Evolutionary conservation across 2,888 invertebrate species (phyloP), one percentile per base, ranked within the genome.

Genomic region (Mesorhabditis spiculigera): DNA sequence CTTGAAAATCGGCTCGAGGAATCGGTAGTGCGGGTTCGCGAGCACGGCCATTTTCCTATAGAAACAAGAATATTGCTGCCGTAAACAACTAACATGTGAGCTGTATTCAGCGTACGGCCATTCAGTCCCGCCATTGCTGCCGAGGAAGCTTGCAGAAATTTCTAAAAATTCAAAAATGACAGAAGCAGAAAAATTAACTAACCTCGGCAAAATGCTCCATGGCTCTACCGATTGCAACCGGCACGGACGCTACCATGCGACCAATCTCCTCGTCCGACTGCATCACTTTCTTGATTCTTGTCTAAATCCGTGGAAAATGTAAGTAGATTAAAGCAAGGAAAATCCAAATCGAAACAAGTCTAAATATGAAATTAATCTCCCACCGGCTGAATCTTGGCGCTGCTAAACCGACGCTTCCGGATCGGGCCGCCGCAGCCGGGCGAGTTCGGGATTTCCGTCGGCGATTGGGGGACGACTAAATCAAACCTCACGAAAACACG

Each of bases 181-280:
- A 28, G 28, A 28, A 28, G 1, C 28, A 28, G 28, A 28, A 28
- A 28, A 28, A 28, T 28, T 28, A 28, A 1, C 28, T 28, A 28
- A 28, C 82, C 67, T 85, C 85, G 4, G 83, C 83, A 70, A 85
- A 85, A 66, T 83, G 82, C 71, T 85, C 85, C 85, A 85, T 85
- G 6, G 83, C 83, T 66, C 82, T 73, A 13, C 86, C 86, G 65
- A 97, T 96, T 88, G 97, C 95, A 85, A 98, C 92, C 81, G 98
- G 97, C 84, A 98, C 98, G 73, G 96, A 94, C 87, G 96, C 95
- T 75, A 97, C 96, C 78, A 98, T 96, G 90, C 97, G 95, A 81
- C 98, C 98, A 86, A 98, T 95, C 88, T 98, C 97, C 88, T 98
- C 97, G 87, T 98, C 98, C 79, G 94, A 94, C 89, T 98, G 97